Evolutionary conservation across 2,888 invertebrate genomes (phyloP).

Genomic region (Hemaris fuciformis): DNA sequence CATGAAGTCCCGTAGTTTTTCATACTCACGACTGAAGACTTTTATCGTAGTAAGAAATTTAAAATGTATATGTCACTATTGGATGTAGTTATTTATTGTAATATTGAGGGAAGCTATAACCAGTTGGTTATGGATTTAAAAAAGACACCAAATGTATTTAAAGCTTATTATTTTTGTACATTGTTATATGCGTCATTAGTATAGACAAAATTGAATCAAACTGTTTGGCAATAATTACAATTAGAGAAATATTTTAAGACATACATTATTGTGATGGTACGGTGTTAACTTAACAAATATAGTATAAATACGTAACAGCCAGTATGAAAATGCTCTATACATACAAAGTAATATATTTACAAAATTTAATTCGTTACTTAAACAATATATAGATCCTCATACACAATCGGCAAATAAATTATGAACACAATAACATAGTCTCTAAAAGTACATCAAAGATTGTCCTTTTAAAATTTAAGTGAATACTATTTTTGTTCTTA

Average conservation of each 20-base stretch:
- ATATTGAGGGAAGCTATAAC: background rate
- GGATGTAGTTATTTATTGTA: background rate
- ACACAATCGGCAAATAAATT: conserved; percentile 62
- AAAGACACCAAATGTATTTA: conserved; percentile 55
- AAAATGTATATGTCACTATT: too few species aligned
- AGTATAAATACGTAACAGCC: conserved; percentile 74
- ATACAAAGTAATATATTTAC: conserved; percentile 70
- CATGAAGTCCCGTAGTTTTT: too few species aligned
- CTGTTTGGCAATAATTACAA: conserved; percentile 17
- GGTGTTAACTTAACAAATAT: conserved; percentile 37
- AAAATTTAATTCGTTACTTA: conserved; percentile 40
- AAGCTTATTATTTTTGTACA: conserved; percentile 80
- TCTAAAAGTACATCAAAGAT: conserved; percentile 44
- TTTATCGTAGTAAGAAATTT: too few species aligned
- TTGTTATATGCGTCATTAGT: conserved; percentile 74
- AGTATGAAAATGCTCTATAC: conserved; percentile 76
- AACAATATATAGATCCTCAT: conserved; percentile 41
- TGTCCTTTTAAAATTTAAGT: conserved; percentile 43
- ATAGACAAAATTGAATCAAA: conserved; percentile 46
- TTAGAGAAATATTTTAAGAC: conserved; percentile 15
- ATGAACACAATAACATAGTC: conserved; percentile 53
- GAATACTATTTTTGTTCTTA: conserved; percentile 68
- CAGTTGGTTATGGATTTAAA: conserved; percentile 19
- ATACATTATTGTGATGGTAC: conserved; percentile 47
- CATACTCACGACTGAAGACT: too few species aligned